Percentiles rank a stretch among this genome's conserved stretches.
phyloP scores from a whole-genome alignment of 1,140 invertebrate genomes.

The Polypedilum pembai region DNA sequence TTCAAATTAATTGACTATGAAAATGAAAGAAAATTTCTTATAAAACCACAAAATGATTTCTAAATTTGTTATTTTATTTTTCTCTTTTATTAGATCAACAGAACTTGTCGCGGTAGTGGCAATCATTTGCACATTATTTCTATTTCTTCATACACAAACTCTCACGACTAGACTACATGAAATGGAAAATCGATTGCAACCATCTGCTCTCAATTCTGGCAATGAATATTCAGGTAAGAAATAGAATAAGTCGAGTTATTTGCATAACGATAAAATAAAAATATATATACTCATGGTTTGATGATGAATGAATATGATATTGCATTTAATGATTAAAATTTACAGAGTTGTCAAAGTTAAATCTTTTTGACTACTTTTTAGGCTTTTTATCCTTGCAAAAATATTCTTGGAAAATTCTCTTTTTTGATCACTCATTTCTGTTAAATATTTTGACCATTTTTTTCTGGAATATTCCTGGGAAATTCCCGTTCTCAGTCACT shows the following conservation, averaged over 20 bases:
- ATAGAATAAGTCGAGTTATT: not conserved
- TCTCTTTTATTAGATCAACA: slow-evolving; percentile 52
- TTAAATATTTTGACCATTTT: too few species aligned
- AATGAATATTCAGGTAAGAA: slow-evolving; percentile 60
- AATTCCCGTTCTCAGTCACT: too few species aligned
- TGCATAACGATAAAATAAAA: not conserved
- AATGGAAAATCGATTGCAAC: slow-evolving; percentile 67
- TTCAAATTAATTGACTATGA: too few species aligned
- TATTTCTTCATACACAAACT: slow-evolving; percentile 72
- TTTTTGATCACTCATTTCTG: too few species aligned
- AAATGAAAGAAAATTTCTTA: too few species aligned
- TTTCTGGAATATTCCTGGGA: too few species aligned
- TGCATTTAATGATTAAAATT: not conserved
- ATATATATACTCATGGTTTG: not conserved
- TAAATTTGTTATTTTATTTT: not conserved
- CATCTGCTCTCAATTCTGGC: slow-evolving; percentile 61
- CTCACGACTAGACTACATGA: slow-evolving; percentile 64
- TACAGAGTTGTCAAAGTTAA: not conserved
- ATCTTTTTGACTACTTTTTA: too few species aligned
- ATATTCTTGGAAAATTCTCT: too few species aligned
- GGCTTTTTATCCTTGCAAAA: too few species aligned
- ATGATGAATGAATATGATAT: not conserved
- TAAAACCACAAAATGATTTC: too few species aligned
- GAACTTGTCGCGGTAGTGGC: slow-evolving; percentile 70
- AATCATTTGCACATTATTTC: slow-evolving; percentile 68